Evolutionary conservation across 2,113 vertebrate species (phyloP).

Genomic region (Austrofundulus limnaeus): DNA sequence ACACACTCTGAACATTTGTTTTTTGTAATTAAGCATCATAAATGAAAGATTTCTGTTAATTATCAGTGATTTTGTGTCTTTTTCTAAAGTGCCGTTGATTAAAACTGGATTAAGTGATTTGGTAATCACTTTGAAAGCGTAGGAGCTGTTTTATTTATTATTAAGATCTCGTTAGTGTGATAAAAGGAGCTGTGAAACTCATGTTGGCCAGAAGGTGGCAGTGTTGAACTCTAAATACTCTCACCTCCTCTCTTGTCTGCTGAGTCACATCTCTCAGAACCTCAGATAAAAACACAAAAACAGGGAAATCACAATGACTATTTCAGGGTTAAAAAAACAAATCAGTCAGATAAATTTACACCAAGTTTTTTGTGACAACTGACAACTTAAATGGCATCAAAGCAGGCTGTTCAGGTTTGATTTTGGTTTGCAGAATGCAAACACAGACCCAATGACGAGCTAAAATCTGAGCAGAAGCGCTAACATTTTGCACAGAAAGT

Average conservation of each 20-base stretch:
- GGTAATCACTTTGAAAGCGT: constrained; percentile 2
- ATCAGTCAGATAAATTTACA: background rate
- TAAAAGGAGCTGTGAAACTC: background rate
- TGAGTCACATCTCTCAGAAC: background rate
- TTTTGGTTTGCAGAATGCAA: background rate
- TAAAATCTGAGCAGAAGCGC: no score
- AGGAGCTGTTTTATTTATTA: background rate
- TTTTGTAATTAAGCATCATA: background rate
- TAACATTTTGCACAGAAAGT: no score
- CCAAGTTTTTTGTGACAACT: no score
- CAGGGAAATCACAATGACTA: background rate
- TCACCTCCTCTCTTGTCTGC: background rate
- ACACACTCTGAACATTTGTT: background rate
- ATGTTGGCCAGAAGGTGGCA: constrained; percentile 44
- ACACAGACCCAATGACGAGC: no score
- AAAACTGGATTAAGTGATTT: background rate
- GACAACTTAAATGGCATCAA: no score
- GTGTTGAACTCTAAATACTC: background rate
- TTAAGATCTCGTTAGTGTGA: background rate
- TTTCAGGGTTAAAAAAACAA: background rate
- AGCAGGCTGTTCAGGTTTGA: background rate
- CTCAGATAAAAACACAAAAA: background rate
- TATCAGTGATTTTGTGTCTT: background rate
- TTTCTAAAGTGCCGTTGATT: constrained; percentile 5
- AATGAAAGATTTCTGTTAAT: background rate